phyloP scores from a whole-genome alignment of 2,113 vertebrate genomes.

The Pycnonotus jocosus region DNA sequence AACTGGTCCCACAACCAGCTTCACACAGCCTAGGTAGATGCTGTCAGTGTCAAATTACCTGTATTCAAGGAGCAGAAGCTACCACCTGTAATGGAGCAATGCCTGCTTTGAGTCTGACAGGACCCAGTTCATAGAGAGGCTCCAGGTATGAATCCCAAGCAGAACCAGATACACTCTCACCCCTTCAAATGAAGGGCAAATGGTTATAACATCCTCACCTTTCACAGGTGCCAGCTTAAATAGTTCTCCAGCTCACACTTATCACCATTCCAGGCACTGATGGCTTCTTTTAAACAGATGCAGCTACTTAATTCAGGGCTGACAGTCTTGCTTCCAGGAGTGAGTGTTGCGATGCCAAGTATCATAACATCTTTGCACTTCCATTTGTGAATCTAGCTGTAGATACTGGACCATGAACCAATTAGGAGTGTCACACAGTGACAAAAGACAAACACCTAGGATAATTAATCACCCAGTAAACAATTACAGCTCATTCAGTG shows the following conservation, averaged over 20 bases:
- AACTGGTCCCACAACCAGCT: background rate
- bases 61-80: background rate
- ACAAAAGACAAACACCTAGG: background rate
- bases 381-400: background rate
- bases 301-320: background rate
- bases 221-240: fast-evolving
- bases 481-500: background rate
- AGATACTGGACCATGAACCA: background rate
- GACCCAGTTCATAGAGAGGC: background rate
- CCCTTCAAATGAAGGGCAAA: background rate
- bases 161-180: background rate
- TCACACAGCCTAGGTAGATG: background rate
- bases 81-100: background rate
- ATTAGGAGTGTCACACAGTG: background rate
- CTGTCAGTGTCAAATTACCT: background rate
- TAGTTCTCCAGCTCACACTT: background rate
- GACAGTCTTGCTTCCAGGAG: background rate
- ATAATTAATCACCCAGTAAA: background rate
- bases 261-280: background rate
- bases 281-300: background rate
- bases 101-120: background rate
- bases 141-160: background rate
- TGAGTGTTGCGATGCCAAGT: background rate
- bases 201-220: background rate
- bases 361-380: background rate